Base-by-base conservation (phyloP, 2,888 invertebrate species). In the Andrena haemorrhoa region DNA sequence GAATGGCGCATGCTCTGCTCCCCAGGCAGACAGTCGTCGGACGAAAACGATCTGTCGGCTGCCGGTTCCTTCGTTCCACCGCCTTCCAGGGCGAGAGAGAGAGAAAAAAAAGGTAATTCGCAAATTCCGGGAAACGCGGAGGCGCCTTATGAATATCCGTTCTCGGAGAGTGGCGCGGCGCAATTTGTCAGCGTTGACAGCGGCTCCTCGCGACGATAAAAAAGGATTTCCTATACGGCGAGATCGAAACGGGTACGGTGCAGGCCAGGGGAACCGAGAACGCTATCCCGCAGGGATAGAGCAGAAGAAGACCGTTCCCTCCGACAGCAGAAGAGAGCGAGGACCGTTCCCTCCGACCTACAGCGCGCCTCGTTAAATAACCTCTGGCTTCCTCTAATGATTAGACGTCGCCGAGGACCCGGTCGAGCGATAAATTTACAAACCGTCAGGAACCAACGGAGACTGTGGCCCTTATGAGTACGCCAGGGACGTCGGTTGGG, bases 111-210 rank as follows among this genome's bases (percentile, higher is more conserved):
- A 82, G 68, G 33, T 68, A 77, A 77, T 71, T 77, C 70, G 82
- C 73, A 31, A 66, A 83, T 70, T 65, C 76, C 65, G 41, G 49
- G 75, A 35, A 35, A 58, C 69, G 58, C 16, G 35, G 8, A 33
- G 8, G 51, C 33, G 65, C 68, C 76, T 79, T 79, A 86, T 75
- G 78, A 72, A 86, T 84, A 83, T 79, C 85, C 80, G 72, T 86
- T 85, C 83, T 69, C 41, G 79, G 85, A 85, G 86, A 72, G 49
- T 12, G 56, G 33, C 53, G 68, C 47, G 66, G 61, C 49, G 73
- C 69, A 82, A 86, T 86, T 86, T 86, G 86, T 86, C 86, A 86
- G 80, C 56, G 86, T 84, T 86, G 85, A 86, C 86, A 82, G 85
- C 72, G 86, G 86, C 75, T 86, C 79, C 77, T 41, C 72, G 76